Percentiles rank a stretch among this genome's conserved stretches.
Conservation (phyloP, 1,140 invertebrate genomes). For the Steinernema khuongi region DNA sequence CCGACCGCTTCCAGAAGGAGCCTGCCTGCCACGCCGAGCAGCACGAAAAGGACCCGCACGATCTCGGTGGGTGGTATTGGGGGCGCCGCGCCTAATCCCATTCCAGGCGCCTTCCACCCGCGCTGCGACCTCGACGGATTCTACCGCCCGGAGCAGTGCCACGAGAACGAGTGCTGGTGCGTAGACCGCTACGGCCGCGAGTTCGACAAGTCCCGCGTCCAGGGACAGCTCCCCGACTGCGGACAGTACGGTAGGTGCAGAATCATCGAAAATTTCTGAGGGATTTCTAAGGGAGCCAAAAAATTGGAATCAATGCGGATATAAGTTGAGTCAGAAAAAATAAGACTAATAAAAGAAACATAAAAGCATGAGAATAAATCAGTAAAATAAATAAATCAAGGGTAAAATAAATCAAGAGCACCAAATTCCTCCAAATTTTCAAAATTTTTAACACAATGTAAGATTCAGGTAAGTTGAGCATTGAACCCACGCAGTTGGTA, state of each 20-base stretch:
- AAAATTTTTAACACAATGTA: too few species aligned
- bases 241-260: constrained; percentile 37
- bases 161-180: constrained; percentile 55
- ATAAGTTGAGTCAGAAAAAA: too few species aligned
- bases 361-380: too few species aligned
- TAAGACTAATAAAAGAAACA: too few species aligned
- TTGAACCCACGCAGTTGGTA: too few species aligned
- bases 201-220: constrained; percentile 38
- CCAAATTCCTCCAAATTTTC: too few species aligned
- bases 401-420: too few species aligned
- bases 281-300: neutral
- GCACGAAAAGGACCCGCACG: constrained; percentile 35
- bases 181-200: constrained; percentile 57
- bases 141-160: constrained; percentile 54
- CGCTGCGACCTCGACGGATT: constrained; percentile 56
- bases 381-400: too few species aligned
- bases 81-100: neutral
- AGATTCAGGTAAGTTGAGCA: too few species aligned
- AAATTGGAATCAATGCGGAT: too few species aligned
- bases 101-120: constrained; percentile 47
- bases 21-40: constrained; percentile 34
- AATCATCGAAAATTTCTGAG: neutral
- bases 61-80: constrained; percentile 20
- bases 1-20: constrained; percentile 32
- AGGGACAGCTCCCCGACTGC: constrained; percentile 40